Base-by-base conservation (phyloP, 2,888 invertebrate genomes). In the Tanaodytes sp. region DNA sequence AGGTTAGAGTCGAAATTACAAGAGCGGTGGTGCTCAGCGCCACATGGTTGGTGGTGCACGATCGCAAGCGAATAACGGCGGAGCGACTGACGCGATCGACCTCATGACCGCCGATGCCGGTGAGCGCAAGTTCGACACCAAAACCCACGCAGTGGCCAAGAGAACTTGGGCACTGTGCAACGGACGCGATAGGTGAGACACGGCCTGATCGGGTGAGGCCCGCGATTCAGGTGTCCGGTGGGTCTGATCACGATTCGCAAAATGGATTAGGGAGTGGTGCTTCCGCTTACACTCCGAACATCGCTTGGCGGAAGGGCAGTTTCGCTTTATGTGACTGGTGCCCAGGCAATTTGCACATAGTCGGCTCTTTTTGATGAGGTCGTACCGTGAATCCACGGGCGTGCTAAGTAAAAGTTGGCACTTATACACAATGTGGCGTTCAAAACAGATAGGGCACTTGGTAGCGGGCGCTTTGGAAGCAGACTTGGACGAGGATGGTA, bases 261-360 rank as follows among this genome's bases (percentile, higher is more conserved):
- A 58, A 43, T 61, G 51, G 18, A 61, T 5, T n/a, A 61, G 33
- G 9, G 59, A 23, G 12, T 61, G 49, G 18, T 61, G 59, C 8
- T 49, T 49, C 19, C 23, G 33, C 6, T 36, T 19, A 51, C 59
- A 61, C 4, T 33, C n/a, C n/a, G n/a, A n/a, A n/a, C n/a, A n/a
- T n/a, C n/a, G n/a, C n/a, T n/a, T n/a, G n/a, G n/a, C n/a, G 1
- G 40, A 40, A 2, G 15, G 16, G 33, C 20, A 31, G 12, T 20
- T 33, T 3, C 2, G 9, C 18, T 18, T n/a, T n/a, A n/a, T n/a
- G n/a, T n/a, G n/a, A n/a, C n/a, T n/a, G n/a, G 8, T 40, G 11
- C 9, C 12, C 12, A 8, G 12, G n/a, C n/a, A n/a, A n/a, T n/a
- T n/a, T n/a, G n/a, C n/a, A n/a, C n/a, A n/a, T n/a, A n/a, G n/a